These are phyloP conservation scores for Recurvirostra avosetta DNA, from an alignment of 2,113 vertebrate genomes.

Conservation along the genomic window DNA sequence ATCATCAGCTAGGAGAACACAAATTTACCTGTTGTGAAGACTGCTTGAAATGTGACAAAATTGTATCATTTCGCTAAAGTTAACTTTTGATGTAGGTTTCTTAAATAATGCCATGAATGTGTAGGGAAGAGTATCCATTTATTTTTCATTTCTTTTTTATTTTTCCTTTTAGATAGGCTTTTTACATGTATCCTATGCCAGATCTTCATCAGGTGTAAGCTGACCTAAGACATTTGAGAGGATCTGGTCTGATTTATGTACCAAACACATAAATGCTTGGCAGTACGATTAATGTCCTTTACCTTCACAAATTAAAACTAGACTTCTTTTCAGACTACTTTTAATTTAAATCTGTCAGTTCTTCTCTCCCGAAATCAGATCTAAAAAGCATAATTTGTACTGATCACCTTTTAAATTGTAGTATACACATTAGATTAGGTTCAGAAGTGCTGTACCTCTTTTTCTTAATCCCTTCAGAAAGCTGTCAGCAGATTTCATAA, in stretches of 20 bases:
- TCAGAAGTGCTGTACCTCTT: not conserved
- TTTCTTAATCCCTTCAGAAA: not conserved
- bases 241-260: not conserved
- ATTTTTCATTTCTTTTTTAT: not conserved
- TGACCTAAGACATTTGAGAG: not conserved
- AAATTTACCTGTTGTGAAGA: constrained; percentile 47
- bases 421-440: not conserved
- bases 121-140: not conserved
- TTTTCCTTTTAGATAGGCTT: not conserved
- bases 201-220: not conserved
- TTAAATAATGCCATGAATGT: not conserved
- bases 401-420: not conserved
- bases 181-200: not conserved
- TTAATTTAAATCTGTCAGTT: constrained; percentile 19
- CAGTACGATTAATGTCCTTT: not conserved
- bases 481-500: not conserved
- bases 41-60: not conserved
- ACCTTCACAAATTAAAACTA: not conserved
- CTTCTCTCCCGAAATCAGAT: not conserved
- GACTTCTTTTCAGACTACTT: constrained; percentile 22
- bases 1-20: constrained; percentile 11
- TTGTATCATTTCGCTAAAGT: not conserved
- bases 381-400: not conserved
- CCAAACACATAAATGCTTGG: not conserved
- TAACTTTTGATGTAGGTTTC: not conserved